Conservation (phyloP, 2,888 invertebrate species). For the Pyrocoelia pectoralis region DNA sequence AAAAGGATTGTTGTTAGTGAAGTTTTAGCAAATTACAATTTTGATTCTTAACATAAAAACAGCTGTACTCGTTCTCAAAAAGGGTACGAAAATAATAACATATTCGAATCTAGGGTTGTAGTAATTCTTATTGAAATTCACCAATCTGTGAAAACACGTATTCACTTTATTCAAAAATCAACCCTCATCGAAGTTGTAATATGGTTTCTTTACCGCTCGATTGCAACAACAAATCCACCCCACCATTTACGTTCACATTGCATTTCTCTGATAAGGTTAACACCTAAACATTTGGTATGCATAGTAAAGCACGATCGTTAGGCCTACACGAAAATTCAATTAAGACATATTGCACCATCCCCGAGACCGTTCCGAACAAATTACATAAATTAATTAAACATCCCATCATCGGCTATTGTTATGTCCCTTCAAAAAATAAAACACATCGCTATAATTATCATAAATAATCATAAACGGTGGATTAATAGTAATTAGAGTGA, state of each 20-base stretch:
- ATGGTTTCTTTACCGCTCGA: not conserved
- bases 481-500: constrained; percentile 45
- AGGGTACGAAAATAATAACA: too few relatives aligned
- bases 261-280: constrained; percentile 2
- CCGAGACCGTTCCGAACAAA: not conserved
- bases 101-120: too few relatives aligned
- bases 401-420: not conserved
- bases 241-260: not conserved
- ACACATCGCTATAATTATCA: constrained; percentile 24
- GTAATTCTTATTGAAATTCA: not conserved
- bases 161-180: not conserved
- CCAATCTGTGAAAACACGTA: not conserved
- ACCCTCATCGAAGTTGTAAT: not conserved
- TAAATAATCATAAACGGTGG: constrained; percentile 44
- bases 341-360: constrained; percentile 4
- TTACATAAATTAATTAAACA: constrained; percentile 1
- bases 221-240: constrained; percentile 2
- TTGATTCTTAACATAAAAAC: too few relatives aligned
- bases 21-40: too few relatives aligned
- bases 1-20: too few relatives aligned
- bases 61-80: too few relatives aligned
- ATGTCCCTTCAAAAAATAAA: not conserved
- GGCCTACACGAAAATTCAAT: not conserved
- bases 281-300: constrained; percentile 4
- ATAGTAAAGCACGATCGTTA: not conserved